phyloP scores from a whole-genome alignment of 2,113 vertebrate species.

The Gambusia holbrooki region DNA sequence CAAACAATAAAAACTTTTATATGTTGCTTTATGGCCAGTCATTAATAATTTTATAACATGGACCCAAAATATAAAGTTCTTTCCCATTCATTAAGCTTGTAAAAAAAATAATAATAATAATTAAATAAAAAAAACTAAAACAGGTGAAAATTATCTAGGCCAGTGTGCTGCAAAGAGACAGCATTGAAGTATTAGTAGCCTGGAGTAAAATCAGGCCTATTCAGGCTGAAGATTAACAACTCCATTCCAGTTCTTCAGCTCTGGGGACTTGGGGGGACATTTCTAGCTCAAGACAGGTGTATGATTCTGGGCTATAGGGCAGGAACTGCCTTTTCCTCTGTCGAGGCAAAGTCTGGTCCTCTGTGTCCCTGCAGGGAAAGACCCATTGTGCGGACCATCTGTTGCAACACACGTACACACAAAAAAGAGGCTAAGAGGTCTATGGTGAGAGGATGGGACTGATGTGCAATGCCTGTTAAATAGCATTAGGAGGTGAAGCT shows the following conservation, averaged over 20 bases:
- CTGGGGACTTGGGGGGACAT: slow-evolving; percentile 40
- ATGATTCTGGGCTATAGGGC: slow-evolving; percentile 57
- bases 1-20: too few species aligned
- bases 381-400: slow-evolving; percentile 72
- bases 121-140: neutral
- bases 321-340: slow-evolving; percentile 49
- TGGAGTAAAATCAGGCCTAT: slow-evolving; percentile 53
- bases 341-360: slow-evolving; percentile 29
- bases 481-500: slow-evolving; percentile 67
- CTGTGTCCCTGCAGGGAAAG: slow-evolving; percentile 48
- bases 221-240: slow-evolving; percentile 65
- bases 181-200: slow-evolving; percentile 62
- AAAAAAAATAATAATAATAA: slow-evolving; percentile 4
- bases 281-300: slow-evolving; percentile 62
- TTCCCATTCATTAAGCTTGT: slow-evolving; percentile 2
- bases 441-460: slow-evolving; percentile 16
- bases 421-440: slow-evolving; percentile 49
- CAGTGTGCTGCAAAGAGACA: slow-evolving; percentile 52
- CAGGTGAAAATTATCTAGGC: slow-evolving; percentile 59
- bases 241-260: slow-evolving; percentile 53
- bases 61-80: neutral
- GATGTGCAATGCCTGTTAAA: slow-evolving; percentile 64
- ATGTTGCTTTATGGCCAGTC: neutral
- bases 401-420: slow-evolving; percentile 53
- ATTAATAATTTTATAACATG: neutral